Evolutionary conservation across 2,113 vertebrate genomes (phyloP).

Genomic region (Scalopus aquaticus): DNA sequence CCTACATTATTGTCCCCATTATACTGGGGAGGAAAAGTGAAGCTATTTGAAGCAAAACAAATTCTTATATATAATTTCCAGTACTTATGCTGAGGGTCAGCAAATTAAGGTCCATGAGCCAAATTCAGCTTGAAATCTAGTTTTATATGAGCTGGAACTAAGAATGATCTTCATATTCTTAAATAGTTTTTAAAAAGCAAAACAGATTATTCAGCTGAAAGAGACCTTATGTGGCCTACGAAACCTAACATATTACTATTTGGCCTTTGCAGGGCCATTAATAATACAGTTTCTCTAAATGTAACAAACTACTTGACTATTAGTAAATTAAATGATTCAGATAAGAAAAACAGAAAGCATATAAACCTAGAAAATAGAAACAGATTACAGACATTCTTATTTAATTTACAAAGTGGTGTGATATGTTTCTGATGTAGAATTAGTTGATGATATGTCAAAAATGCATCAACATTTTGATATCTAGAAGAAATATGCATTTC

Average conservation of each 20-base stretch:
- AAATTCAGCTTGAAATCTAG: neutral
- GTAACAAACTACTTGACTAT: neutral
- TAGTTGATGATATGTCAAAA: slow-evolving; percentile 48
- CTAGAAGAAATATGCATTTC: slow-evolving; percentile 28
- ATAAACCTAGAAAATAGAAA: neutral
- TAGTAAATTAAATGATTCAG: neutral
- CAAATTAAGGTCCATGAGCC: neutral
- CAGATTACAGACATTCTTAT: neutral
- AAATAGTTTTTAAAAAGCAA: neutral
- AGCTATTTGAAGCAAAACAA: slow-evolving; percentile 24
- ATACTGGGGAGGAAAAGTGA: neutral
- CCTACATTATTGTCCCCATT: slow-evolving; percentile 28
- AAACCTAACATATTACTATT: neutral
- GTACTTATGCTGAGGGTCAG: neutral
- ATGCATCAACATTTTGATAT: slow-evolving; percentile 33
- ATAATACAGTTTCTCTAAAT: neutral
- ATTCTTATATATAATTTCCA: slow-evolving; percentile 14
- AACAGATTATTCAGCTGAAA: neutral
- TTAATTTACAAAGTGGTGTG: neutral
- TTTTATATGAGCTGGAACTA: neutral
- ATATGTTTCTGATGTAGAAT: slow-evolving; percentile 44
- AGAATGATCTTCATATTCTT: neutral
- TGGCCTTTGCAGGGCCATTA: neutral
- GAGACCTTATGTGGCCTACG: neutral
- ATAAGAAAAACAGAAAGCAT: neutral